phyloP scores from a whole-genome alignment of 2,113 vertebrate genomes.

The Aleadryas rufinucha region DNA sequence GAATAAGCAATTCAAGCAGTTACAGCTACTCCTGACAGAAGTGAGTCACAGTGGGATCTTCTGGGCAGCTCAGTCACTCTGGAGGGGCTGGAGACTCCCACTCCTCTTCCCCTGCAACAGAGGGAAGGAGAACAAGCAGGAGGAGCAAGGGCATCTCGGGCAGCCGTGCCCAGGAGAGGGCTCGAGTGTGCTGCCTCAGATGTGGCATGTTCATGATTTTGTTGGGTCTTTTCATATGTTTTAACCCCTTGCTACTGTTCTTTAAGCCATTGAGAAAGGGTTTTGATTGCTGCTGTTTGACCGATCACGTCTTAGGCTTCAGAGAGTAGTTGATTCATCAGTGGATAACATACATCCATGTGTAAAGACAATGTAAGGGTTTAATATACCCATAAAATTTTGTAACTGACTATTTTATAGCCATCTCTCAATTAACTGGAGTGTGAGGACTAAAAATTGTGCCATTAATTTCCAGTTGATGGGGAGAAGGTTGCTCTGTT shows the following conservation, averaged over 20 bases:
- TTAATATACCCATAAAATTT: neutral
- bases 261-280: neutral
- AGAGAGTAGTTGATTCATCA: neutral
- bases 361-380: neutral
- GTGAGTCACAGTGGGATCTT: neutral
- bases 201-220: neutral
- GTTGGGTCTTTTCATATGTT: neutral
- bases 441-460: neutral
- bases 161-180: neutral
- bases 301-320: neutral
- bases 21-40: neutral
- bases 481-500: neutral
- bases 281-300: neutral
- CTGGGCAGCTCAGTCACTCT: neutral
- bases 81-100: neutral
- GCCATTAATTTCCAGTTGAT: neutral
- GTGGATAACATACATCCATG: neutral
- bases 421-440: neutral
- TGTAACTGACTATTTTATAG: neutral
- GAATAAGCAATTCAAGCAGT: neutral
- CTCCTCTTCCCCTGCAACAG: neutral
- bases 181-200: neutral
- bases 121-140: neutral
- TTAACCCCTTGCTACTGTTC: neutral
- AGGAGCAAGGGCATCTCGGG: fast-evolving